Evolutionary conservation across 2,797 vertebrate species (phyloP).

Genomic region (Saguinus oedipus): DNA sequence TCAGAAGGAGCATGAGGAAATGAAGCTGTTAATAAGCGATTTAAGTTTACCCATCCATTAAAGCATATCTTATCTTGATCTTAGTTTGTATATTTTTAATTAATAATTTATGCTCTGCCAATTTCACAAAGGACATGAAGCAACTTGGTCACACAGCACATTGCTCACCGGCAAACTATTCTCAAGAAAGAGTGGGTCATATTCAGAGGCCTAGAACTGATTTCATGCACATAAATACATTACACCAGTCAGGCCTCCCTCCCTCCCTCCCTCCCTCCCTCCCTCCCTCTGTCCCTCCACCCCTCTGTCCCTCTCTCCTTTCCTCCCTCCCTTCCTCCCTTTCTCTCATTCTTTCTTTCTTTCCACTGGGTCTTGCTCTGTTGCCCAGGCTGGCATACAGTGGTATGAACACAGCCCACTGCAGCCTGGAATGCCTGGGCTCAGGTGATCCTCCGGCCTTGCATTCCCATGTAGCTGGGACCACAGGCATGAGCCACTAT

Average conservation of each 20-base stretch:
- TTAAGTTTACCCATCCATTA: neutral
- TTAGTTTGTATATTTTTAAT: slow-evolving; percentile 29
- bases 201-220: neutral
- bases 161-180: neutral
- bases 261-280: too few relatives aligned
- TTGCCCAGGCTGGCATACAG: neutral
- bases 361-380: neutral
- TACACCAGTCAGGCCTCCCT: neutral
- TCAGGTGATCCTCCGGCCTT: neutral
- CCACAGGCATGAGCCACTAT: neutral
- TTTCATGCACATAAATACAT: neutral
- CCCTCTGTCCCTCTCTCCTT: rapidly evolving
- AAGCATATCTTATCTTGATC: slow-evolving; percentile 38
- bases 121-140: slow-evolving; percentile 24
- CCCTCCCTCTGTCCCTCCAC: too few relatives aligned
- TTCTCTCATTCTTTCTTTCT: neutral
- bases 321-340: too few relatives aligned
- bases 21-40: neutral
- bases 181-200: neutral
- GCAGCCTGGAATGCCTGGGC: neutral
- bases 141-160: neutral
- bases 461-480: neutral
- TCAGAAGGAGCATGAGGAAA: slow-evolving; percentile 36
- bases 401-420: neutral
- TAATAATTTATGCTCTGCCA: neutral